Evolutionary conservation across 2,888 invertebrate genomes (phyloP).

Genomic region (Meliscaeva auricollis): DNA sequence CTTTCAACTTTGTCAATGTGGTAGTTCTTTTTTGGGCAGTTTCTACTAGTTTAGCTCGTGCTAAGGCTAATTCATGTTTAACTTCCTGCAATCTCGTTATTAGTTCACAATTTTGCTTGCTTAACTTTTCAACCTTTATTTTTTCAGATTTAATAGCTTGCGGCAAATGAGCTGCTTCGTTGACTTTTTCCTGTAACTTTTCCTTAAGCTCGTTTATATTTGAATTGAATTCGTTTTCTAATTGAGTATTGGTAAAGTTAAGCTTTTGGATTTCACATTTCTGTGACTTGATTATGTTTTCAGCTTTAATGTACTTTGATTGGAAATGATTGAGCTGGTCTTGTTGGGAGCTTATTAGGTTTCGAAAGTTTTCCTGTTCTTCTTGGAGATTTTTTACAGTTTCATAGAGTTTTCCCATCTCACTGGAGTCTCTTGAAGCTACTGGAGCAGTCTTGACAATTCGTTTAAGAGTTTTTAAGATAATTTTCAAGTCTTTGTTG

Average conservation of each 20-base stretch:
- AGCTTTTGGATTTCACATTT: constrained; percentile 82
- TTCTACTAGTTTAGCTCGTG: constrained; percentile 81
- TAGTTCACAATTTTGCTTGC: constrained; percentile 80
- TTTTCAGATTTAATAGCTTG: constrained; percentile 81
- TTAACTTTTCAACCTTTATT: constrained; percentile 79
- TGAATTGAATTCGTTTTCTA: constrained; percentile 81
- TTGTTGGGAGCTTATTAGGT: constrained; percentile 81
- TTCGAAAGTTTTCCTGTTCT: constrained; percentile 81
- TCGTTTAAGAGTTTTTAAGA: constrained; percentile 54
- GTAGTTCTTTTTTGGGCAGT: constrained; percentile 79
- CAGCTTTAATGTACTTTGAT: constrained; percentile 81
- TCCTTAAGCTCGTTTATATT: constrained; percentile 81
- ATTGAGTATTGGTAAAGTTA: constrained; percentile 79
- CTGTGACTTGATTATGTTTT: constrained; percentile 82
- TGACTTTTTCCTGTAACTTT: constrained; percentile 81
- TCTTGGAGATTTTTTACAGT: constrained; percentile 77
- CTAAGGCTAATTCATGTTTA: constrained; percentile 78
- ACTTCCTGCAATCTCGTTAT: constrained; percentile 79
- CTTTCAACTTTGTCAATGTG: constrained; percentile 79
- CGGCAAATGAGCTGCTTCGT: constrained; percentile 80
- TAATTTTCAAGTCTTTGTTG: constrained; percentile 47
- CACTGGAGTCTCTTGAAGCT: constrained; percentile 18
- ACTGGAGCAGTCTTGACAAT: constrained; percentile 35
- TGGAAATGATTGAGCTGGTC: constrained; percentile 81
- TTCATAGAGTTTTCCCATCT: constrained; percentile 30